A percentile compares a stretch with the other conserved stretches of the same genome.
These are phyloP conservation scores for Elymnias hypermnestra DNA, from an alignment of 1,140 invertebrate genomes.

Conservation along the genomic window DNA sequence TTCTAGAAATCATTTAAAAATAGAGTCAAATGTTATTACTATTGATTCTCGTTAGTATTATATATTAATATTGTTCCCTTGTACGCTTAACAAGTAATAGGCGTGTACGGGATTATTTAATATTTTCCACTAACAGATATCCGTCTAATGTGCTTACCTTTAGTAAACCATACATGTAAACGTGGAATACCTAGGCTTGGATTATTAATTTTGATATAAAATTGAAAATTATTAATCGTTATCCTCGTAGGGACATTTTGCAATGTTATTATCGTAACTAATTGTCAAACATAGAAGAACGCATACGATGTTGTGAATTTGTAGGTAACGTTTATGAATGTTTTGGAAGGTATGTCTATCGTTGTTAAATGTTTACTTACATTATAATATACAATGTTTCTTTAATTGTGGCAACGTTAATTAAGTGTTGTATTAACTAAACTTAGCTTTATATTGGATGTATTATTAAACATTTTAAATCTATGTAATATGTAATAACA, in stretches of 20 bases:
- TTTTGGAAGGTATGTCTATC: conserved; percentile 48
- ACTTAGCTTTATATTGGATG: conserved; percentile 36
- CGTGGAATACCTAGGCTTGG: too few relatives aligned
- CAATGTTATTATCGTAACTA: conserved; percentile 28
- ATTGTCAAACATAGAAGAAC: conserved; percentile 23
- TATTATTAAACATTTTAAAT: conserved; percentile 37
- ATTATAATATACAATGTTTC: conserved; percentile 43
- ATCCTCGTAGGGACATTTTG: conserved; percentile 32
- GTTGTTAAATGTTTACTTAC: conserved; percentile 64
- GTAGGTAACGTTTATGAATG: conserved; percentile 34
- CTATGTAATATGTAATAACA: conserved; percentile 8
- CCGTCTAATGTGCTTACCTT: conserved; percentile 6
- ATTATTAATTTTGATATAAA: not conserved
- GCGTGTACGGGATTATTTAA: conserved; percentile 42
- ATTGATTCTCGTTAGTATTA: conserved; percentile 25
- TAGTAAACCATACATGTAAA: too few relatives aligned
- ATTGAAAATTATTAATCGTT: conserved; percentile 27
- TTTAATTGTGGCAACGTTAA: conserved; percentile 48
- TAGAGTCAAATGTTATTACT: conserved; percentile 18
- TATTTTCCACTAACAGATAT: conserved; percentile 6
- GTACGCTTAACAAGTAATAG: conserved; percentile 67
- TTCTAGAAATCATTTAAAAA: conserved; percentile 28
- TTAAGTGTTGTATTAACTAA: conserved; percentile 43
- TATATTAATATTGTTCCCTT: too few relatives aligned
- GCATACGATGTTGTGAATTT: conserved; percentile 12